A percentile compares a stretch with the other conserved stretches of the same genome.
These are phyloP conservation scores for Typhlomys cinereus DNA, from an alignment of 2,113 vertebrate species.

Conservation along the genomic window DNA sequence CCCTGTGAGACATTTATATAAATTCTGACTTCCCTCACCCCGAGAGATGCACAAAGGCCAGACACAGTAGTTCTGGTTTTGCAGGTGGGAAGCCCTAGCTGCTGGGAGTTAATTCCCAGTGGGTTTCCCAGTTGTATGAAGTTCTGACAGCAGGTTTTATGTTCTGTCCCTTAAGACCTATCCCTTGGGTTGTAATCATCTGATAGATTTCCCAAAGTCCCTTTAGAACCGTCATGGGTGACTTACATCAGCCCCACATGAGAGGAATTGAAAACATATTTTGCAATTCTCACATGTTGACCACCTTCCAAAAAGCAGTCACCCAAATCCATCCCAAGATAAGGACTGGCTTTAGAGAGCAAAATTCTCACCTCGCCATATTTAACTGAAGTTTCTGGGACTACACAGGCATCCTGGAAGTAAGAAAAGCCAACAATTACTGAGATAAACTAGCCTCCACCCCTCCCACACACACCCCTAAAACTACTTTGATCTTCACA, in stretches of 20 bases:
- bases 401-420: background rate
- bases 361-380: background rate
- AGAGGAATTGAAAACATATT: background rate
- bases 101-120: background rate
- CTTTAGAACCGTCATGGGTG: background rate
- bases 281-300: background rate
- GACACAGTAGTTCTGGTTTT: background rate
- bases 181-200: background rate
- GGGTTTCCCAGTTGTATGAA: background rate
- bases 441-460: background rate
- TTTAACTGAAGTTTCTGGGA: background rate
- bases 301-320: constrained; percentile 7
- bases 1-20: background rate
- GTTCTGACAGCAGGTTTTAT: background rate
- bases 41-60: background rate
- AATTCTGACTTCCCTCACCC: background rate
- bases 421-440: background rate
- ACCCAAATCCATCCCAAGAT: background rate
- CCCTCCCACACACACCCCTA: background rate
- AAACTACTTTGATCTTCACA: background rate
- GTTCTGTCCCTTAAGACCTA: background rate
- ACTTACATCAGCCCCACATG: background rate
- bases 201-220: background rate
- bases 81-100: background rate
- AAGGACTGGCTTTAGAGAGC: background rate